Evolutionary conservation across 1,140 invertebrate genomes (phyloP).

Genomic region (Himalopsyche phryganea): DNA sequence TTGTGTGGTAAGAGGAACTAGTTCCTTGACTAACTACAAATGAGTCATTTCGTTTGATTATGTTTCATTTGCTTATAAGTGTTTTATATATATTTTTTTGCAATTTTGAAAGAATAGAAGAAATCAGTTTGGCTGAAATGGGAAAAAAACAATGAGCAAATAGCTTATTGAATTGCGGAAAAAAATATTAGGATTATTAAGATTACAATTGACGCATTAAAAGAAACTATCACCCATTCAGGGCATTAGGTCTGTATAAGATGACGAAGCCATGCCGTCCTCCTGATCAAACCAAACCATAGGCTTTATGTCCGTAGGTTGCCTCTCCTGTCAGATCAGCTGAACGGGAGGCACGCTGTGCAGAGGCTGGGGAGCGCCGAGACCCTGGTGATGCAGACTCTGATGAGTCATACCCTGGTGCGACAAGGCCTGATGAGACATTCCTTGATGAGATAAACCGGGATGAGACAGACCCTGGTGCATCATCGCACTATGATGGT

Average conservation of each 20-base stretch:
- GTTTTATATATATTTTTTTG: no score
- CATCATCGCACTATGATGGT: slow-evolving; percentile 24
- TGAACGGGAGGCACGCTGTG: slow-evolving; percentile 28
- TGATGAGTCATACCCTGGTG: slow-evolving; percentile 27
- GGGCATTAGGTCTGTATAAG: slow-evolving; percentile 28
- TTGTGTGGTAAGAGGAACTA: no score
- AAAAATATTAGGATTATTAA: no score
- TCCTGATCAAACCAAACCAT: slow-evolving; percentile 30
- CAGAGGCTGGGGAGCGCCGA: slow-evolving; percentile 15
- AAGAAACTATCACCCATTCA: slow-evolving; percentile 7
- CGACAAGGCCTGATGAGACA: slow-evolving; percentile 18
- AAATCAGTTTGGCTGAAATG: no score
- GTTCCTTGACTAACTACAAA: no score
- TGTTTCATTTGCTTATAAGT: no score
- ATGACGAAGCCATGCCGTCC: slow-evolving; percentile 18
- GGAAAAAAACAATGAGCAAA: no score
- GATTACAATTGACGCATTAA: no score
- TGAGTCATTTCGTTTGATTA: no score
- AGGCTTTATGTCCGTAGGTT: slow-evolving; percentile 15
- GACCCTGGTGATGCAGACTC: slow-evolving; percentile 24
- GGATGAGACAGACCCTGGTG: slow-evolving; percentile 25
- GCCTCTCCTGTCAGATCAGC: slow-evolving; percentile 32
- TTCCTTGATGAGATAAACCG: slow-evolving; percentile 18
- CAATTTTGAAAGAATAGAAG: no score
- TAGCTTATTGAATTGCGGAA: no score